Conservation (phyloP, 2,888 invertebrate genomes). For the Apeira syringaria region DNA sequence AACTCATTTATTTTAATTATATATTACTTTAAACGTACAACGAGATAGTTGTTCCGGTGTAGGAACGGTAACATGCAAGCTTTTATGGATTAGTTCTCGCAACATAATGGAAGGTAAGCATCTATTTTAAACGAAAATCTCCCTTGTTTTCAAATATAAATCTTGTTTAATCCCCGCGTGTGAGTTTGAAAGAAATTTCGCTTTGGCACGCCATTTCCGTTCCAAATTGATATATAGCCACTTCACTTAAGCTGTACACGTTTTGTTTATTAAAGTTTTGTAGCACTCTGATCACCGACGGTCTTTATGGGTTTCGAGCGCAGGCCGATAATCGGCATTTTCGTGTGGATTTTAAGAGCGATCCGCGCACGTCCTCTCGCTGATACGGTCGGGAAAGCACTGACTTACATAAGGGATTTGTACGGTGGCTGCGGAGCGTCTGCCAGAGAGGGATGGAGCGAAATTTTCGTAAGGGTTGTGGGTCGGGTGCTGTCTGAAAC, state of each 20-base stretch:
- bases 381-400: conserved; percentile 54
- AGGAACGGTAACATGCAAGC: conserved; percentile 42
- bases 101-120: conserved; percentile 54
- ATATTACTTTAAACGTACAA: conserved; percentile 48
- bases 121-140: conserved; percentile 57
- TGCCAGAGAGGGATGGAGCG: conserved; percentile 64
- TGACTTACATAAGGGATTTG: conserved; percentile 81
- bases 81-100: conserved; percentile 51
- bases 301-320: conserved; percentile 33
- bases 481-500: conserved; percentile 47
- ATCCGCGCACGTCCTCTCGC: conserved; percentile 49
- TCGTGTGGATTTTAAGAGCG: conserved; percentile 38
- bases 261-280: conserved; percentile 53
- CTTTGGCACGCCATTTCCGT: conserved; percentile 51
- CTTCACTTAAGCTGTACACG: conserved; percentile 42
- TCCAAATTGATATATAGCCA: conserved; percentile 43
- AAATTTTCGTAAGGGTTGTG: conserved; percentile 62
- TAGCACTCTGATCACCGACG: conserved; percentile 43
- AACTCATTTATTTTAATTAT: conserved; percentile 64
- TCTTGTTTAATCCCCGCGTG: conserved; percentile 55
- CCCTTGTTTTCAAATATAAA: conserved; percentile 59
- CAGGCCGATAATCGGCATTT: conserved; percentile 53
- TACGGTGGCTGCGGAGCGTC: conserved; percentile 64
- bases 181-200: conserved; percentile 58
- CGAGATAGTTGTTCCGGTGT: conserved; percentile 52